Evolutionary conservation across 1,140 invertebrate genomes (phyloP).

Genomic region (Probaryconus sp.): DNA sequence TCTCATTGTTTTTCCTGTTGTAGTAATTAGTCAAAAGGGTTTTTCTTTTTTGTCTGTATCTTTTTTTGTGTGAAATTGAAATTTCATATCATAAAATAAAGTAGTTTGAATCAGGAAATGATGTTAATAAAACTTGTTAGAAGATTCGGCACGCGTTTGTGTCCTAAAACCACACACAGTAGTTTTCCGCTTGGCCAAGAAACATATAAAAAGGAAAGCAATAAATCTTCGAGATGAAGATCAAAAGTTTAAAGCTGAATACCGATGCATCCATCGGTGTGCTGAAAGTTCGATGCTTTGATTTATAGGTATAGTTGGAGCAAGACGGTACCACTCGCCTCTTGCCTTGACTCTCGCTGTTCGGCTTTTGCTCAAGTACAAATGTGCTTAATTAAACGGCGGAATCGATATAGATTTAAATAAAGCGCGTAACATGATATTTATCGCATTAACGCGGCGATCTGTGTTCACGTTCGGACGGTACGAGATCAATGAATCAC

Average conservation of each 20-base stretch:
- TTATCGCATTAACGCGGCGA: conserved; percentile 63
- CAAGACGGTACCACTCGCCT: conserved; percentile 21
- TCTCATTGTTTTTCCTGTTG: no score
- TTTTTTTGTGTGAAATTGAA: no score
- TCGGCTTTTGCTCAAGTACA: conserved; percentile 24
- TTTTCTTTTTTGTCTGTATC: no score
- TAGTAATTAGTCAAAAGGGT: no score
- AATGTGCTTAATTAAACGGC: conserved; percentile 61
- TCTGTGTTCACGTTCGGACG: conserved; percentile 61
- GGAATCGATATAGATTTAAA: conserved; percentile 60
- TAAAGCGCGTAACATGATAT: conserved; percentile 63
- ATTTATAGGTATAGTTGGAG: conserved; percentile 42
- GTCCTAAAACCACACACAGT: no score
- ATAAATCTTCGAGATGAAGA: conserved; percentile 55
- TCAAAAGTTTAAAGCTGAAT: conserved; percentile 44
- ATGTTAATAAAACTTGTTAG: no score
- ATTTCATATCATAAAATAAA: no score
- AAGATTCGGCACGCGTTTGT: no score
- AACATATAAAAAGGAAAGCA: conserved; percentile 2
- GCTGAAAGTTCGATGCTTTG: conserved; percentile 49
- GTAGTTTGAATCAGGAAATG: no score
- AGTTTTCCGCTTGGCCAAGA: conserved; percentile 11
- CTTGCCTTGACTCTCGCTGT: conserved; percentile 12
- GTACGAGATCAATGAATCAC: conserved; percentile 63
- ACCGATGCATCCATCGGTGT: conserved; percentile 46